These are phyloP conservation scores for Rhinoraja longicauda DNA, from an alignment of 2,797 vertebrate genomes.

Conservation along the genomic window DNA sequence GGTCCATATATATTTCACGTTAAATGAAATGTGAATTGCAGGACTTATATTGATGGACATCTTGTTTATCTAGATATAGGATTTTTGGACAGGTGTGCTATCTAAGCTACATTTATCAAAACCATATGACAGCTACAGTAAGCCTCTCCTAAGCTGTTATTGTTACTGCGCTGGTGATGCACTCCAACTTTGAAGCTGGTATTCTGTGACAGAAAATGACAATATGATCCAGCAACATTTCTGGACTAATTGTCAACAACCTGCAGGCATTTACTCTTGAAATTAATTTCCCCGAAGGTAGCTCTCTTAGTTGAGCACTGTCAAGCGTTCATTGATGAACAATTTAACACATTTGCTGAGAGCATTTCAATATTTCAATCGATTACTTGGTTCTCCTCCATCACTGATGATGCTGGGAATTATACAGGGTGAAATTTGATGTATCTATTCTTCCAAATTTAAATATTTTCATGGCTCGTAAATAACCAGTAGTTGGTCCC, in stretches of 20 bases:
- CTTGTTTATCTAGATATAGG: background rate
- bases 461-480: background rate
- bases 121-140: background rate
- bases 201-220: background rate
- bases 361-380: constrained; percentile 13
- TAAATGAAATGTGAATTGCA: background rate
- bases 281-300: background rate
- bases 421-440: background rate
- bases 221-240: background rate
- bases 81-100: background rate
- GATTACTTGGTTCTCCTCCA: background rate
- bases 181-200: background rate
- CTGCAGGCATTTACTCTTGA: background rate
- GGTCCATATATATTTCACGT: background rate
- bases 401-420: background rate
- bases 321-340: background rate
- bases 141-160: background rate
- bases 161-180: background rate
- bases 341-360: background rate
- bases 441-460: background rate
- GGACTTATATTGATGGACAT: background rate
- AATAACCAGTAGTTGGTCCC: background rate
- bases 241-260: background rate
- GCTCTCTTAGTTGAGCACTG: background rate
- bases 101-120: background rate